Base-by-base conservation (phyloP, 2,113 vertebrate genomes). In the Oryzias melastigma region DNA sequence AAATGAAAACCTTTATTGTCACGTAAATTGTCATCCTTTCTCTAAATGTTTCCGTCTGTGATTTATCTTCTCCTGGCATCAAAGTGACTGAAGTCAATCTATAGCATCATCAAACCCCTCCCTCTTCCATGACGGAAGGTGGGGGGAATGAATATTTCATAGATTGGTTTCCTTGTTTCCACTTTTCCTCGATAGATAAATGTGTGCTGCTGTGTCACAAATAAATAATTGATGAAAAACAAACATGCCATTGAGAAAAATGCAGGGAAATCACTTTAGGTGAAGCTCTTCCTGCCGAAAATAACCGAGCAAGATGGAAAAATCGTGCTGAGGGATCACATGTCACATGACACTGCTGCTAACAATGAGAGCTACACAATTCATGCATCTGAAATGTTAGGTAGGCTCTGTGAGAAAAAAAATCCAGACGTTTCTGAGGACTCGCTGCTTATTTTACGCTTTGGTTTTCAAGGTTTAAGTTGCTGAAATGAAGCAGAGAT, bases 161-260 rank as follows among this genome's bases (percentile, higher is more conserved):
- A 84, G 3, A 86, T 77, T 25, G 68, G 63, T 66, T 79, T 70
- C 58, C 69, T 80, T 65, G 73, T 71, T 85, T 83, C 72, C 69
- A 58, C 51, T 35, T 47, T 18, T 5, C 24, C 2, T 7, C 48
- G 44, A 4, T 68, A 80, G 62, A 83, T 69, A 87, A 83, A 85
- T 74, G 71, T 79, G 64, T 80, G 69, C 68, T 66, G 53, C 68
- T 64, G 77, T 79, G 57, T 75, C 71, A 59, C 45, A 67, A 64
- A 84, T 90, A 48, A 86, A 89, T 83, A 81, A 87, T 89, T 89
- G 79, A 86, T 83, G 62, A 78, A 75, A 81, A 74, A 83, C 60
- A 75, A 42, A 67, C 56, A 71, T 75, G 69, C 65, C 68, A 75
- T 81, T 88, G 81, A 84, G 82, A 82, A 68, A 67, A 65, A 41